Conservation (phyloP, 2,888 invertebrate genomes). For the Meteorus colon region DNA sequence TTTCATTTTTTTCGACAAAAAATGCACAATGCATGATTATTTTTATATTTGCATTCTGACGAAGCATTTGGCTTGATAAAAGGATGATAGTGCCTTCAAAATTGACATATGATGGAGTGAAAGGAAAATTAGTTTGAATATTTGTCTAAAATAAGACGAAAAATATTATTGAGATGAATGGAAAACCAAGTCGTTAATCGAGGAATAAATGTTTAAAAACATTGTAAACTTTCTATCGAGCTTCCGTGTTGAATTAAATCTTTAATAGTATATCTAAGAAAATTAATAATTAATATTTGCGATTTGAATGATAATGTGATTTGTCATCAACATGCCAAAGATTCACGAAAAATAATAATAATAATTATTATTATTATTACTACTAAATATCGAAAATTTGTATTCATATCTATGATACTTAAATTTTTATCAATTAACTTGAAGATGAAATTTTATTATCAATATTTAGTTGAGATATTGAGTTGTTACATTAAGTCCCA, state of each 20-base stretch:
- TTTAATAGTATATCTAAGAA: slow-evolving; percentile 31
- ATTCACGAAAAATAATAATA: slow-evolving; percentile 15
- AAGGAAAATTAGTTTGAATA: slow-evolving; percentile 6
- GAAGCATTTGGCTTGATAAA: background rate
- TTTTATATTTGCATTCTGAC: too few relatives aligned
- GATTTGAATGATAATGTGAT: slow-evolving; percentile 21
- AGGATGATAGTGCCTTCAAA: slow-evolving; percentile 51
- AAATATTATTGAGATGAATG: slow-evolving; percentile 2
- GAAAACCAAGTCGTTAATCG: slow-evolving; percentile 39
- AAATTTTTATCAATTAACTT: background rate
- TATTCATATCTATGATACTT: background rate
- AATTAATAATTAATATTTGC: slow-evolving; percentile 5
- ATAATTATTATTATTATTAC: background rate
- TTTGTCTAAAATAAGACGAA: slow-evolving; percentile 5
- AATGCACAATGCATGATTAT: too few relatives aligned
- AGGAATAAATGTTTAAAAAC: background rate
- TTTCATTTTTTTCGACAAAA: background rate
- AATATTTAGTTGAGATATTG: background rate
- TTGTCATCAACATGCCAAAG: slow-evolving; percentile 41
- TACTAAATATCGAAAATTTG: slow-evolving; percentile 8
- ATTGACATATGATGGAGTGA: slow-evolving; percentile 45
- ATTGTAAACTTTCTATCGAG: slow-evolving; percentile 48
- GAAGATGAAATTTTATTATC: background rate
- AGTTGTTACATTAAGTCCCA: background rate
- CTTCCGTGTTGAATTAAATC: slow-evolving; percentile 45